Evolutionary conservation across 1,140 invertebrate species (phyloP).

Genomic region (Andricus grossulariae): DNA sequence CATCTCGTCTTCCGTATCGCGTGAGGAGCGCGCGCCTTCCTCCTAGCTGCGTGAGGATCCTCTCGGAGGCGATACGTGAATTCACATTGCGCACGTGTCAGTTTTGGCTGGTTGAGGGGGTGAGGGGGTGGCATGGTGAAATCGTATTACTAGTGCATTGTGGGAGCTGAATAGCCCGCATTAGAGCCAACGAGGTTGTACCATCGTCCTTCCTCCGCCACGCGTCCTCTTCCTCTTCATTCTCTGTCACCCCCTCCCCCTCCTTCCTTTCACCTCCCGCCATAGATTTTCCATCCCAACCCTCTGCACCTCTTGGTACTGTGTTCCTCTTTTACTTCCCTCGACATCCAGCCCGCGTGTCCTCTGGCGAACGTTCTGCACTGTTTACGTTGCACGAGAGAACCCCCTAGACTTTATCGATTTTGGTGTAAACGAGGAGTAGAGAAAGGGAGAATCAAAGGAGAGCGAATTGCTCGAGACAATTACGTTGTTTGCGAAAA

Average conservation of each 20-base stretch:
- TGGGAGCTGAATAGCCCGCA: constrained; percentile 71
- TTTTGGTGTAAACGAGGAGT: constrained; percentile 14
- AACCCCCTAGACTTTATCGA: constrained; percentile 29
- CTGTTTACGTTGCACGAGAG: constrained; percentile 25
- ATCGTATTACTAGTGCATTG: constrained; percentile 75
- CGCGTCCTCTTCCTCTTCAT: constrained; percentile 35
- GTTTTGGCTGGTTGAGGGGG: constrained; percentile 25
- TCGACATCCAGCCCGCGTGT: constrained; percentile 34
- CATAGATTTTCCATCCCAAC: background rate
- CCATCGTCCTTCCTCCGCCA: constrained; percentile 45
- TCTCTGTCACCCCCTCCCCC: constrained; percentile 31
- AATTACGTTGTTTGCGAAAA: constrained; percentile 26
- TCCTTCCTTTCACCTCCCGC: background rate
- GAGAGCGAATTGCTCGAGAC: constrained; percentile 11
- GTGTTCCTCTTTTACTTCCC: constrained; percentile 29
- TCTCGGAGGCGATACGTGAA: constrained; percentile 45
- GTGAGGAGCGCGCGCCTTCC: constrained; percentile 33
- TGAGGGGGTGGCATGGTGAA: constrained; percentile 53
- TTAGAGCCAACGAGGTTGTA: constrained; percentile 72
- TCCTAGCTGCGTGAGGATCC: no score
- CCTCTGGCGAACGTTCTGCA: constrained; percentile 12
- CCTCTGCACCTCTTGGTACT: constrained; percentile 22
- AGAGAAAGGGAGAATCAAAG: constrained; percentile 18
- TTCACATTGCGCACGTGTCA: constrained; percentile 48
- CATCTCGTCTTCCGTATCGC: background rate